These are phyloP conservation scores for Agrotis ipsilon DNA, from an alignment of 2,888 invertebrate genomes.

Conservation along the genomic window DNA sequence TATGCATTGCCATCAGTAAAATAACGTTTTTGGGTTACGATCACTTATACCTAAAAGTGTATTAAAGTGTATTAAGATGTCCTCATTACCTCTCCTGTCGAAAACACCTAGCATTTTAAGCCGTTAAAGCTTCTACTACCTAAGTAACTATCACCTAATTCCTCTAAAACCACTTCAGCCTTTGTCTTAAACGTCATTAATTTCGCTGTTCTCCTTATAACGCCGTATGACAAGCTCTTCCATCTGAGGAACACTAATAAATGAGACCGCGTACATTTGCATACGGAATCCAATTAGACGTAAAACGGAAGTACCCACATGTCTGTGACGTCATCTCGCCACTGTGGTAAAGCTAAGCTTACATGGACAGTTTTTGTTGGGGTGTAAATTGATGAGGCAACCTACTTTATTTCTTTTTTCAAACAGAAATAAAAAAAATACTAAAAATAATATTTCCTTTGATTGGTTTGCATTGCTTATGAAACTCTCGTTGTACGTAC, in stretches of 20 bases:
- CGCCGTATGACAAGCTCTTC: conserved; percentile 23
- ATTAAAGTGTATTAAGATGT: no score
- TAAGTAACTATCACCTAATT: not conserved
- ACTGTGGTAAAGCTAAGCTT: conserved; percentile 6
- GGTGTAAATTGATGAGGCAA: not conserved
- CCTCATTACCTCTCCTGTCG: no score
- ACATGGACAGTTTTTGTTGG: not conserved
- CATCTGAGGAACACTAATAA: conserved; percentile 39
- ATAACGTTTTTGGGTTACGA: no score
- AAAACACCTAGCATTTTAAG: not conserved
- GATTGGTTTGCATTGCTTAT: not conserved
- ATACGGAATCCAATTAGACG: conserved; percentile 59
- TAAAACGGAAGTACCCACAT: conserved; percentile 27
- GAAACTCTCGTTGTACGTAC: no score
- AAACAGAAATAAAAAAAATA: no score
- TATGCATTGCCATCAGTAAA: no score
- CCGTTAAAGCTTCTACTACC: no score
- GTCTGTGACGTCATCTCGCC: conserved; percentile 33
- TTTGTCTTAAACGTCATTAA: conserved; percentile 6
- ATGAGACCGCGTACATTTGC: conserved; percentile 50
- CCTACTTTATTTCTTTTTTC: not conserved
- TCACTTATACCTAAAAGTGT: not conserved
- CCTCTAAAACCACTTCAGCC: not conserved
- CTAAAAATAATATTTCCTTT: not conserved
- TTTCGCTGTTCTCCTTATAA: conserved; percentile 9